Base-by-base conservation (phyloP, 2,888 invertebrate genomes). In the Slavum lentiscoides region DNA sequence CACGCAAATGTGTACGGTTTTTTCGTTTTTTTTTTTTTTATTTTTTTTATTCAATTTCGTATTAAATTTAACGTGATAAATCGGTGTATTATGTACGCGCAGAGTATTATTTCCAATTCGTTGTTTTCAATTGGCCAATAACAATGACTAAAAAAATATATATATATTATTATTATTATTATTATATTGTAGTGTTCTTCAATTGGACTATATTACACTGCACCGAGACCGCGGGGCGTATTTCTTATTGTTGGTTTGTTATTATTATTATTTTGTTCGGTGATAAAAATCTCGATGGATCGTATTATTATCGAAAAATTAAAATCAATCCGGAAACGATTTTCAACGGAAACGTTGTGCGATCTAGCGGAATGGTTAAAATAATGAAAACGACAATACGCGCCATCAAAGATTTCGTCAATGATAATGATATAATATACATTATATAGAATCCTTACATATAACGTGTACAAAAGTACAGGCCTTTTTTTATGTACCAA, bases 31-130 rank as follows among this genome's bases (percentile, higher is more conserved):
- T 49, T 8, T 49, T 49, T 49, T 11, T 49, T 49, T 39, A 6
- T 9, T 43, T 6, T 74, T 74, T 55, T 74, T 66, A 30, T 75
- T 67, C 55, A 39, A 66, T 66, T 55, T 75, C 58, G 43, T 75
- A 67, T 75, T 58, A 67, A 30, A 4, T 67, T 58, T 21, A 59
- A 19, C 11, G 17, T 23, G 39, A 21, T 75, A 75, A 58, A 75
- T 66, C 23, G 55, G n/a, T 49, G 67, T 61, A 68, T 75, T 76
- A 67, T 43, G 43, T 59, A 59, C 30, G 23, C 30, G 4, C n/a
- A 23, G 76, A 23, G 68, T 53, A 69, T 77, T 77, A 77, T 53
- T 77, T 77, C 76, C 76, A 53, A 77, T 69, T 77, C 76, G 76
- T 77, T 69, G 75, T 75, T 75, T 75, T 67, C 75, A 67, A 74